phyloP scores from a whole-genome alignment of 2,797 vertebrate species.

The Gambelia wislizenii region DNA sequence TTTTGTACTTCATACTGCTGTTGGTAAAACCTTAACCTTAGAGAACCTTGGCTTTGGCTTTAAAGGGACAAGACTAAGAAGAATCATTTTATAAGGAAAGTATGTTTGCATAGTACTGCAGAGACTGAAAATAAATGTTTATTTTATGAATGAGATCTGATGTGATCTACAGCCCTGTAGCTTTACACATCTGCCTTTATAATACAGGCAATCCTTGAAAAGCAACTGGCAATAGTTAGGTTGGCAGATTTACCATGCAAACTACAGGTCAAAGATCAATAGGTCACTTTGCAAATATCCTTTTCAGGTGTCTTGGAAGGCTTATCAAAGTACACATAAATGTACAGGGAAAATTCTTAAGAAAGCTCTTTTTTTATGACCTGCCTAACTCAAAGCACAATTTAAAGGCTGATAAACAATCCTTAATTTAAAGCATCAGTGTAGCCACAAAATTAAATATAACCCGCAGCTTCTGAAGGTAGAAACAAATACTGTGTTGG shows the following conservation, averaged over 20 bases:
- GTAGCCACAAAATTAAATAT: slow-evolving; percentile 17
- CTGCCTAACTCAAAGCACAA: slow-evolving; percentile 59
- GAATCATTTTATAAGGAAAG: slow-evolving; percentile 41
- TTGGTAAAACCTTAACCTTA: slow-evolving; percentile 58
- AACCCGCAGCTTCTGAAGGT: background rate
- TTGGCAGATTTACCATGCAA: slow-evolving; percentile 76
- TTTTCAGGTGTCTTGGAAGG: slow-evolving; percentile 77
- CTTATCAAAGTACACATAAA: slow-evolving; percentile 73
- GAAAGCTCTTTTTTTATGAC: slow-evolving; percentile 69
- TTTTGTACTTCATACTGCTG: slow-evolving; percentile 35
- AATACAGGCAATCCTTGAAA: slow-evolving; percentile 72
- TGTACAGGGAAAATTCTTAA: slow-evolving; percentile 65
- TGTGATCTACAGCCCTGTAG: slow-evolving; percentile 65
- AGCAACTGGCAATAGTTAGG: slow-evolving; percentile 67
- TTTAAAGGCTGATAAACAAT: slow-evolving; percentile 72
- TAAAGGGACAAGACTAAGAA: slow-evolving; percentile 31
- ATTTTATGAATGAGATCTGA: slow-evolving; percentile 50
- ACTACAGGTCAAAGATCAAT: slow-evolving; percentile 70
- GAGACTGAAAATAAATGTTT: slow-evolving; percentile 53
- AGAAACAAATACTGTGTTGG: background rate
- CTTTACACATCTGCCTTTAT: slow-evolving; percentile 67
- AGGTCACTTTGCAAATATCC: slow-evolving; percentile 76
- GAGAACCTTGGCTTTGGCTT: slow-evolving; percentile 32
- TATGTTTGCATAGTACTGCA: slow-evolving; percentile 53
- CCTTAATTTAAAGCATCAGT: background rate